A percentile compares a stretch with the other conserved stretches of the same genome.
phyloP scores from a whole-genome alignment of 1,140 invertebrate genomes.

The Fopius arisanus region DNA sequence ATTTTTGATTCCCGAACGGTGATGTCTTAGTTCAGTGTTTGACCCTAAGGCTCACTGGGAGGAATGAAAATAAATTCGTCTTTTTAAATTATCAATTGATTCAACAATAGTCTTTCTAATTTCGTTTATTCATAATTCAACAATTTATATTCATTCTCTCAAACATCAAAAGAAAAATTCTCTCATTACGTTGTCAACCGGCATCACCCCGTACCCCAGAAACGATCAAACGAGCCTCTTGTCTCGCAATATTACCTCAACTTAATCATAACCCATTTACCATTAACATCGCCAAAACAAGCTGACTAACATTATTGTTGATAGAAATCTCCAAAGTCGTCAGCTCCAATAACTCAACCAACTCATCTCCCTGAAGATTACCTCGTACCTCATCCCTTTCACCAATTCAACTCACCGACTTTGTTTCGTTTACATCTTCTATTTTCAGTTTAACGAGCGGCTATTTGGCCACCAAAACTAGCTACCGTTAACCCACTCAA shows the following conservation, averaged over 20 bases:
- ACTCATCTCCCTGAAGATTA: neutral
- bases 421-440: neutral
- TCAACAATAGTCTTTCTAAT: too few relatives aligned
- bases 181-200: neutral
- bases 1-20: too few relatives aligned
- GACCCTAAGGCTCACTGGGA: too few relatives aligned
- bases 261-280: neutral
- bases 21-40: too few relatives aligned
- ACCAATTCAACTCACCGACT: neutral
- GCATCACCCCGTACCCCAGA: neutral
- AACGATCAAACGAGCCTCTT: neutral
- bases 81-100: too few relatives aligned
- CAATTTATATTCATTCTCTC: too few relatives aligned
- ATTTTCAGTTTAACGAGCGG: neutral
- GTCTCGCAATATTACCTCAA: neutral
- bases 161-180: too few relatives aligned
- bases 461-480: neutral
- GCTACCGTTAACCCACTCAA: neutral
- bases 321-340: slow-evolving; percentile 1
- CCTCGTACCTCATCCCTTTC: neutral
- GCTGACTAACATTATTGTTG: neutral
- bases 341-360: neutral
- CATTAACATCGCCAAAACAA: neutral
- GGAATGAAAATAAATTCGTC: too few relatives aligned
- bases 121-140: too few relatives aligned